Evolutionary conservation across 2,888 invertebrate genomes (phyloP), one percentile per base, ranked within the genome.

Genomic region (Pelosia muscerda): DNA sequence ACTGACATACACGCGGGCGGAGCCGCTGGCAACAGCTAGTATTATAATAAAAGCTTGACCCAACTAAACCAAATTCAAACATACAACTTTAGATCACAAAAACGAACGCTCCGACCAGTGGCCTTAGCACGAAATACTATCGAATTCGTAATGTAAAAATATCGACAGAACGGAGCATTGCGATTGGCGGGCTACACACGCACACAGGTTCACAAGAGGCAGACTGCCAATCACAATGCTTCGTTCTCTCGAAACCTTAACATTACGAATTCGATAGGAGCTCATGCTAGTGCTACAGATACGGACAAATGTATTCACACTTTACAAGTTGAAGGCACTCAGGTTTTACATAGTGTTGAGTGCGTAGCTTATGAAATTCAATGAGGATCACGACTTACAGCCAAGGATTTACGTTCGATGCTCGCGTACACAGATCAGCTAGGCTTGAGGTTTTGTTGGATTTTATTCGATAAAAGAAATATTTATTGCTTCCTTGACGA

Each of bases 341-440:
- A 25, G 11, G 71, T 68, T 79, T 76, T 68, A 57, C 79, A 71
- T 64, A 65, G 58, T 57, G 25, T 62, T 68, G 72, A 72, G 74
- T 72, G 66, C 69, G 59, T 65, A 62, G 57, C 72, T 34, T 66
- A 69, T 78, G 78, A 78, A 78, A 80, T 71, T 77, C 81, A 80
- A 80, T 77, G 81, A 78, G 69, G 53, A 59, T 65, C 56, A 69
- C 54, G 53, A 57, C 59, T 60, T 38, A 15, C 23, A 42, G 59
- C 54, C n/a, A 23, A 59, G 65, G 58, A 26, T 65, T 65, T 53
- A 19, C 34, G 22, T 23, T 11, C 25, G 25, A 22, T 31, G 34
- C 34, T n/a, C 38, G 25, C 34, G n/a, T 34, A 38, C 1, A 34
- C 15, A 63, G 63, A 22, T 54, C 28, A 58, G 42, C 19, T 38